phyloP scores from a whole-genome alignment of 2,888 invertebrate species.

The Liodrosophila aerea region DNA sequence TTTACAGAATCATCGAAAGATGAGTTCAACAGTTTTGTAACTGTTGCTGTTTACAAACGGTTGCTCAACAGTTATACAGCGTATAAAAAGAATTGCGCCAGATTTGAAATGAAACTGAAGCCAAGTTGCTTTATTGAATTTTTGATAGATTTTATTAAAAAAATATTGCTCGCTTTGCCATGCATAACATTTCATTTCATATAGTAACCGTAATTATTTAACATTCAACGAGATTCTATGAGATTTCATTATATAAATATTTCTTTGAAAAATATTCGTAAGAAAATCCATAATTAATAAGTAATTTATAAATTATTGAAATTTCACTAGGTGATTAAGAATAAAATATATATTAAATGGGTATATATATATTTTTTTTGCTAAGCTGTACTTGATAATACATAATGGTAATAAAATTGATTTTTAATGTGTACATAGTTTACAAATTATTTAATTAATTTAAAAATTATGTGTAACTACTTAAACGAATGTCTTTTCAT shows the following conservation, averaged over 20 bases:
- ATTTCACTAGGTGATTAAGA: constrained; percentile 36
- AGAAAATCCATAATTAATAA: constrained; percentile 28
- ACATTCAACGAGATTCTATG: constrained; percentile 57
- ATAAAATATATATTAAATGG: constrained; percentile 13
- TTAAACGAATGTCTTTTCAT: constrained; percentile 65
- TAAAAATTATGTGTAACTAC: constrained; percentile 59
- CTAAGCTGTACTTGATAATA: constrained; percentile 51
- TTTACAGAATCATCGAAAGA: too few relatives aligned
- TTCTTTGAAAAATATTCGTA: constrained; percentile 41
- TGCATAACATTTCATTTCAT: constrained; percentile 65
- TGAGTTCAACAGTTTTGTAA: too few relatives aligned
- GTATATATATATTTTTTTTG: neutral
- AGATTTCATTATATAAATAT: constrained; percentile 42
- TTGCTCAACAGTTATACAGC: too few relatives aligned
- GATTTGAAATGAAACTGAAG: neutral
- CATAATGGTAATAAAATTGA: constrained; percentile 63
- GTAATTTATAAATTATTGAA: constrained; percentile 26
- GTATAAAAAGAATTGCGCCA: neutral
- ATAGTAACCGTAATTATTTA: constrained; percentile 58
- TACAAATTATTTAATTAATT: constrained; percentile 49
- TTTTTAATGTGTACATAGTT: constrained; percentile 32
- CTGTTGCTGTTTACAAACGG: too few relatives aligned
- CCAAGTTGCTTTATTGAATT: neutral
- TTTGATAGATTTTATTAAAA: constrained; percentile 67
- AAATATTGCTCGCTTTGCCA: constrained; percentile 74